These are phyloP conservation scores for Chaunax sp. DNA, from an alignment of 2,797 vertebrate genomes.

Conservation along the genomic window DNA sequence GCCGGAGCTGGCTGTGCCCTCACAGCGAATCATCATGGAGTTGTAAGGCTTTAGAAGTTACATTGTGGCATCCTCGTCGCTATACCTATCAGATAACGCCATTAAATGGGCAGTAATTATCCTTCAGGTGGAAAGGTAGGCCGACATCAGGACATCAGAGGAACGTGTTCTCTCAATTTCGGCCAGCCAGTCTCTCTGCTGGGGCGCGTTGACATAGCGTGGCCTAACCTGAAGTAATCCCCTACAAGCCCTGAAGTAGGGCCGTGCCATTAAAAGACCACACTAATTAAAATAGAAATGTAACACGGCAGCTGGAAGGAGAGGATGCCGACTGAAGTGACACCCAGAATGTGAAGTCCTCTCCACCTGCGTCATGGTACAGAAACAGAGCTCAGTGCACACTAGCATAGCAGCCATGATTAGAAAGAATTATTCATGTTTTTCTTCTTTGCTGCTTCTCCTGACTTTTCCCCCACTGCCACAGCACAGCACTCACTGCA, in stretches of 20 bases:
- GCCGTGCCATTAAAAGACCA: conserved; percentile 54
- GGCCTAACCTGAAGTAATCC: conserved; percentile 58
- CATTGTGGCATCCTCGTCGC: conserved; percentile 10
- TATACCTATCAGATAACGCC: conserved; percentile 41
- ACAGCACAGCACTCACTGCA: conserved; percentile 27
- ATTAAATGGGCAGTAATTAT: conserved; percentile 50
- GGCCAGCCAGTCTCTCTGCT: background rate
- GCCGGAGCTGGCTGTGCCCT: conserved; percentile 16
- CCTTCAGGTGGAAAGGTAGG: conserved; percentile 41
- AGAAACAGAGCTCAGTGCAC: conserved; percentile 44
- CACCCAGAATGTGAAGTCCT: conserved; percentile 52
- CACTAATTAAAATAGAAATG: conserved; percentile 72
- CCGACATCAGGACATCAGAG: conserved; percentile 37
- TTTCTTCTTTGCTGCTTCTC: background rate
- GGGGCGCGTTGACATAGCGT: conserved; percentile 18
- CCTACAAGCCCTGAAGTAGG: conserved; percentile 34
- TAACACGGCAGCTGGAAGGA: conserved; percentile 34
- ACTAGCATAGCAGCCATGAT: conserved; percentile 48
- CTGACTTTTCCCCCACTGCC: conserved; percentile 30
- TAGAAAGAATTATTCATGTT: conserved; percentile 56
- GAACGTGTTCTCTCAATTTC: conserved; percentile 14
- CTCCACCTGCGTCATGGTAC: conserved; percentile 3
- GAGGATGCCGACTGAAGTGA: conserved; percentile 47
- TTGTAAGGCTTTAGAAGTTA: conserved; percentile 45
- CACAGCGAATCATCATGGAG: conserved; percentile 24